Conservation (phyloP, 2,888 invertebrate species). For the Leucania comma region DNA sequence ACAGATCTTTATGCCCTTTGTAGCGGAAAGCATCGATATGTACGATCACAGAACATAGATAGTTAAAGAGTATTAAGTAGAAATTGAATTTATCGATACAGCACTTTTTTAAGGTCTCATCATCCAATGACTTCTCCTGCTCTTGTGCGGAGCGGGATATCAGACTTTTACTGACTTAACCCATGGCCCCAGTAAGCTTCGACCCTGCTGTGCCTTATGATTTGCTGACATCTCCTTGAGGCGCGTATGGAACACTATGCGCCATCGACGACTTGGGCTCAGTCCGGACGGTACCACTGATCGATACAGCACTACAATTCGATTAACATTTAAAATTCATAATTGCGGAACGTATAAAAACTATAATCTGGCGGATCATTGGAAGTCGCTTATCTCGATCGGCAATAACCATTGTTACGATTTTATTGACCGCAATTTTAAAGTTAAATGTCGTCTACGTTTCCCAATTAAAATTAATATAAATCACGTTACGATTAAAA, state of each 20-base stretch:
- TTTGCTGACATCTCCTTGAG: too few relatives aligned
- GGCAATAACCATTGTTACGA: constrained; percentile 57
- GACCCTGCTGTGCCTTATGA: too few relatives aligned
- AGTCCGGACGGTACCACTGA: too few relatives aligned
- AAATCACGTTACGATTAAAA: constrained; percentile 59
- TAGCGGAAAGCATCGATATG: too few relatives aligned
- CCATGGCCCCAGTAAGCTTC: too few relatives aligned
- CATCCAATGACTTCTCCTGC: too few relatives aligned
- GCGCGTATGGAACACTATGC: too few relatives aligned
- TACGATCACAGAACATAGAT: not conserved
- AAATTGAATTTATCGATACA: not conserved
- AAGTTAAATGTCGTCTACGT: constrained; percentile 59
- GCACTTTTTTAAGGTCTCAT: too few relatives aligned
- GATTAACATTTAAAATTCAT: constrained; percentile 41
- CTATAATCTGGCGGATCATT: constrained; percentile 53
- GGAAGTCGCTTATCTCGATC: constrained; percentile 40
- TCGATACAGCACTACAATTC: constrained; percentile 10
- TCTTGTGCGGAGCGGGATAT: too few relatives aligned
- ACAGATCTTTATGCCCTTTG: too few relatives aligned
- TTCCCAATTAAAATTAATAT: constrained; percentile 72
- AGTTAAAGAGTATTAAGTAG: not conserved
- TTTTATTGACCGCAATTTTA: constrained; percentile 56
- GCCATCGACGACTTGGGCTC: too few relatives aligned
- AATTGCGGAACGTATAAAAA: constrained; percentile 36
- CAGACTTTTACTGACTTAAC: too few relatives aligned